Base-by-base conservation (phyloP, 2,888 invertebrate genomes). In the Monochamus alternatus region DNA sequence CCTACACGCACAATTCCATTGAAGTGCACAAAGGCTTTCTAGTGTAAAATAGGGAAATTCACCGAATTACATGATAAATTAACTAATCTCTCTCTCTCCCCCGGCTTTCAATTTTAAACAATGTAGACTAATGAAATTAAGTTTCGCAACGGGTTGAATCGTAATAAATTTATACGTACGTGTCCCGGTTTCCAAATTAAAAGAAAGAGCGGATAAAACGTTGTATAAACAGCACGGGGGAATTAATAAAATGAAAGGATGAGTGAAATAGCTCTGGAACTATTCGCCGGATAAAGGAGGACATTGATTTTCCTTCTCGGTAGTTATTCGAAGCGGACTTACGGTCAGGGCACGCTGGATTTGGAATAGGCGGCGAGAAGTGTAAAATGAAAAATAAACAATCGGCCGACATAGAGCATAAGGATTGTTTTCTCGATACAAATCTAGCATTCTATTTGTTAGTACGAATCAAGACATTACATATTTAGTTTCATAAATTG, bases 81-180 rank as follows among this genome's bases (percentile, higher is more conserved):
- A 88, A 88, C 87, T 87, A 87, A 87, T 87, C 87, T 86, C 86
- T 85, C 86, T 83, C 82, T 81, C 84, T 79, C 81, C 80, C 75
- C 81, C 83, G 84, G 85, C 87, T 87, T 88, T 88, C 87, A 88
- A 88, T 88, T 88, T 88, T 88, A 87, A 88, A 89, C 89, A 89
- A 89, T 89, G 88, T 85, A 85, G 86, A 86, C 86, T 89, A 89
- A 89, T 89, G 88, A 88, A 89, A 89, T 89, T 88, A 87, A 88
- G 87, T 88, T 88, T 84, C 86, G 87, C 87, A 89, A 88, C 88
- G 88, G 89, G 88, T 89, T 88, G 89, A 89, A 89, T 88, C 87
- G 86, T 86, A 86, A 87, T 87, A 87, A 87, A 87, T 87, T 87
- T 86, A 86, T 87, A 86, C 82, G 85, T 85, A 87, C 87, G 87